phyloP scores from a whole-genome alignment of 2,113 vertebrate genomes.

The Pogona vitticeps region DNA sequence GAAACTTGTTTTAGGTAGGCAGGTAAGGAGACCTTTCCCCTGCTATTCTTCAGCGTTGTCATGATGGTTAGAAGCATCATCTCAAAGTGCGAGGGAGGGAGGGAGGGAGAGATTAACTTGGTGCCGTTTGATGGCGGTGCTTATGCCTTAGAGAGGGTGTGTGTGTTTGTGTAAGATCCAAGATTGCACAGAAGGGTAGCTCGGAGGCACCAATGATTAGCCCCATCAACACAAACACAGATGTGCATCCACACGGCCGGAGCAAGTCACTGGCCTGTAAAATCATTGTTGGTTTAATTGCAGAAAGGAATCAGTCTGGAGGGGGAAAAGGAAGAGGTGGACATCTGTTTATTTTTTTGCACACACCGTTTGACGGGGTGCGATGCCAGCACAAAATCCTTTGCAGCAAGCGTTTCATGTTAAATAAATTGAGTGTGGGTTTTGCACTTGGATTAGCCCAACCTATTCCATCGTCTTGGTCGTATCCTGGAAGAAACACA shows the following conservation, averaged over 20 bases:
- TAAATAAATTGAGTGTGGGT: slow-evolving; percentile 67
- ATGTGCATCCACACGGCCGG: not conserved
- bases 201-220: slow-evolving; percentile 30
- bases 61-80: slow-evolving; percentile 82
- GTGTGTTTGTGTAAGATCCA: no score
- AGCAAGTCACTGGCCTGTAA: slow-evolving; percentile 62
- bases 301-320: slow-evolving; percentile 51
- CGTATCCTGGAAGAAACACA: slow-evolving; percentile 36
- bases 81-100: slow-evolving; percentile 59
- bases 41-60: slow-evolving; percentile 81
- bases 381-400: slow-evolving; percentile 52
- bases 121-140: not conserved
- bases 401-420: slow-evolving; percentile 57
- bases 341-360: slow-evolving; percentile 61
- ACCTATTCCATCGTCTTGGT: not conserved
- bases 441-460: slow-evolving; percentile 58
- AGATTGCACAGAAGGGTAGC: no score
- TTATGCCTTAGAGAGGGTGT: not conserved
- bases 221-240: slow-evolving; percentile 11
- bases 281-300: slow-evolving; percentile 69
- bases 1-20: slow-evolving; percentile 86
- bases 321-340: slow-evolving; percentile 35
- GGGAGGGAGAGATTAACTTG: not conserved
- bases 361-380: slow-evolving; percentile 54
- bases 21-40: slow-evolving; percentile 87